Evolutionary conservation across 1,140 invertebrate genomes (phyloP).

Genomic region (Drosophila grimshawi): DNA sequence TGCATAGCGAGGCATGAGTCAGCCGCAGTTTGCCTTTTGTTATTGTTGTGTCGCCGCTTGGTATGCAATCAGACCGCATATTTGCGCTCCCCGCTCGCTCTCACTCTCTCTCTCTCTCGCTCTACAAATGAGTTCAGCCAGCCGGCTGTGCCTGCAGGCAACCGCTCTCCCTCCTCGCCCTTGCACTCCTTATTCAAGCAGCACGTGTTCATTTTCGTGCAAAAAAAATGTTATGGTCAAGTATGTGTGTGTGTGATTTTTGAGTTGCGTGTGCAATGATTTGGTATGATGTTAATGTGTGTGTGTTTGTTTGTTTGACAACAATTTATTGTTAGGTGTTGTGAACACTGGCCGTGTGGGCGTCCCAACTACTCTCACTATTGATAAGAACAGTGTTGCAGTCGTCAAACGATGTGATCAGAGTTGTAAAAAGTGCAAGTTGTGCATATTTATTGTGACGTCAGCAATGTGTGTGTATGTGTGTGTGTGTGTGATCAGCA

Average conservation of each 20-base stretch:
- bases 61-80: constrained; percentile 61
- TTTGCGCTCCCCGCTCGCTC: constrained; percentile 4
- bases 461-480: background rate
- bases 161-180: constrained; percentile 22
- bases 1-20: constrained; percentile 51
- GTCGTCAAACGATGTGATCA: background rate
- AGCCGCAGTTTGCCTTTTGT: constrained; percentile 62
- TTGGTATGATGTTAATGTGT: constrained; percentile 31
- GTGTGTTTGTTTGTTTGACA: constrained; percentile 55
- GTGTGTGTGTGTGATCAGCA: constrained; percentile 11
- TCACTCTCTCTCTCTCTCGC: too few species aligned
- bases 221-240: constrained; percentile 52
- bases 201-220: constrained; percentile 79
- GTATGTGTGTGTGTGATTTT: constrained; percentile 33
- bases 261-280: constrained; percentile 44
- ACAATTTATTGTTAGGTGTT: constrained; percentile 70
- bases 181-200: constrained; percentile 52
- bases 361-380: constrained; percentile 2
- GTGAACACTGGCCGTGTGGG: constrained; percentile 40
- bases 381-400: constrained; percentile 49
- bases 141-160: constrained; percentile 50
- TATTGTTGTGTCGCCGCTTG: constrained; percentile 61
- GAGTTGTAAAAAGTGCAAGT: constrained; percentile 15
- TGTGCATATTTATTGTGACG: constrained; percentile 6
- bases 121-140: constrained; percentile 11